These are phyloP conservation scores for Artibeus lituratus DNA, from an alignment of 2,797 vertebrate genomes.

Conservation along the genomic window DNA sequence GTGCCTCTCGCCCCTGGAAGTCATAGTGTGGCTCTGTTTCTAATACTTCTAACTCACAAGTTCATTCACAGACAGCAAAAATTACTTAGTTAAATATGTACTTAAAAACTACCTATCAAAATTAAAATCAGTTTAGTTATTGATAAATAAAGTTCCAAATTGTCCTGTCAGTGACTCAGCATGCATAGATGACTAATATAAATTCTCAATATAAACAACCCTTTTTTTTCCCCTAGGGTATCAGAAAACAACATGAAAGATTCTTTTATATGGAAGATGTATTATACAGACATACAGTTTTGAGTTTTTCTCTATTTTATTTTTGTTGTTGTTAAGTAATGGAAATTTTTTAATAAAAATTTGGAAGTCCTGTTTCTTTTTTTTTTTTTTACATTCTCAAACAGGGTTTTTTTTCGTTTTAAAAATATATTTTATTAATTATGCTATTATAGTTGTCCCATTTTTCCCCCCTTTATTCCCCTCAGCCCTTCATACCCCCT, in stretches of 20 bases:
- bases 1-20: background rate
- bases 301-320: background rate
- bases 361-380: too few species aligned
- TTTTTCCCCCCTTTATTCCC: too few species aligned
- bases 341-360: too few species aligned
- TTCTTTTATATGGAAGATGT: background rate
- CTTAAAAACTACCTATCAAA: slow-evolving; percentile 31
- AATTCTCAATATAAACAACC: background rate
- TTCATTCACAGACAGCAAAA: background rate
- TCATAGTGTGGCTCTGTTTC: background rate
- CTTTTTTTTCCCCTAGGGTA: background rate
- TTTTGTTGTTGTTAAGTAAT: too few species aligned
- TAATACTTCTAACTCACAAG: background rate
- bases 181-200: background rate
- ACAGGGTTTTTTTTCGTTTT: too few species aligned
- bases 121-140: background rate
- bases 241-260: background rate
- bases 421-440: too few species aligned
- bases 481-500: too few species aligned
- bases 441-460: too few species aligned
- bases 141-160: slow-evolving; percentile 11
- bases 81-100: background rate
- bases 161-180: background rate
- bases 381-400: too few species aligned
- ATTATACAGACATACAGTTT: background rate